Base-by-base conservation (phyloP, 2,888 invertebrate species). In the Nomada flava region DNA sequence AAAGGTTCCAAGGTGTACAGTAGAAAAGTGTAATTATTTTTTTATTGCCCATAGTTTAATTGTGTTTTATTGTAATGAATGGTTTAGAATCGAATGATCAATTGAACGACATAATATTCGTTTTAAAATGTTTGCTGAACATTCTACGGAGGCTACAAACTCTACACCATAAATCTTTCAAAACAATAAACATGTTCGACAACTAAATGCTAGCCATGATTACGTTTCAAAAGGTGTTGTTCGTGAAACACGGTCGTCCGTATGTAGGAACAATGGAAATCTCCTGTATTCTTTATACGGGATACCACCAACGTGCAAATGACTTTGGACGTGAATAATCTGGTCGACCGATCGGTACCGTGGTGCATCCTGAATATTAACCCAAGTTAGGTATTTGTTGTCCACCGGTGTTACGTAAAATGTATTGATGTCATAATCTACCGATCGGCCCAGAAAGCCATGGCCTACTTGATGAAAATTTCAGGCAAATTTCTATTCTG, bases 401-500 rank as follows among this genome's bases (percentile, higher is more conserved):
- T 59, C 63, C 82, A 72, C 55, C 53, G n/a, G 18, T 57, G 78
- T 85, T 85, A 73, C 85, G 82, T 76, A 85, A 85, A 82, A 67
- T 64, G 80, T 70, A 74, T 82, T 62, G 82, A 69, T 78, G 76
- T 85, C 82, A 82, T 85, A 85, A 85, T 84, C 76, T 42, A 80
- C 68, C 70, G 70, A 80, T 79, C 72, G 68, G 52, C 68, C 80
- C 68, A 68, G 65, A 80, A 79, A 84, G 82, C 84, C 84, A 84
- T 84, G 84, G 84, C 84, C 84, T 85, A 84, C 85, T 84, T 84
- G 81, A 57, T 79, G 53, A 42, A 73, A 84, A 84, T 84, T 83
- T 79, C 75, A 76, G 83, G 44, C 67, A 81, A 80, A 82, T 82
- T 82, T 80, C 82, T 82, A 80, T 80, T 80, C 80, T 57, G 9